Percentiles rank a stretch among this genome's conserved stretches.
Evolutionary conservation across 2,888 invertebrate genomes (phyloP).

Genomic region (Saturnia pavonia): DNA sequence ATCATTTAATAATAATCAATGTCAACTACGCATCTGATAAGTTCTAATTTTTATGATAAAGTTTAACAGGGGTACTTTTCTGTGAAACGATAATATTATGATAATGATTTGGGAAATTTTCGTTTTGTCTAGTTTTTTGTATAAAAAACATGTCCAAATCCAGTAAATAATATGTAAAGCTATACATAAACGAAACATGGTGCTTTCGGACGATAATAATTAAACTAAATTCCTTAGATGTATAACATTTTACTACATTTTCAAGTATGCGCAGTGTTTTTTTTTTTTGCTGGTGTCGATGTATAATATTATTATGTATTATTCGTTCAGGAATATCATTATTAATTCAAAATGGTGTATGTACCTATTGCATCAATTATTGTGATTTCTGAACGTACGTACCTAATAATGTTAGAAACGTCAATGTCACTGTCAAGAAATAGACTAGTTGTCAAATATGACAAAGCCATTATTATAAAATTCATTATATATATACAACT

Average conservation of each 20-base stretch:
- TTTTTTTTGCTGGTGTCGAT: no score
- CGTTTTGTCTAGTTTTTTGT: no score
- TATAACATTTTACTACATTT: no score
- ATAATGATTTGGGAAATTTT: no score
- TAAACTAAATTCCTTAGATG: no score
- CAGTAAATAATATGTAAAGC: no score
- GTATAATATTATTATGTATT: not conserved
- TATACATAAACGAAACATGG: no score
- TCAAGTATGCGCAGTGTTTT: no score
- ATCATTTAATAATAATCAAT: no score
- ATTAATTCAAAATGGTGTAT: not conserved
- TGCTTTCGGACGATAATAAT: no score
- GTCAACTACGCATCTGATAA: not conserved
- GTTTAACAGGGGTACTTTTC: not conserved
- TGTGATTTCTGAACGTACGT: not conserved
- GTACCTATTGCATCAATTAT: not conserved
- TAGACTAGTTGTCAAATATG: not conserved
- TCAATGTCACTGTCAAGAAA: constrained; percentile 9
- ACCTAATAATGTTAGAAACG: not conserved
- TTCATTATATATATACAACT: no score
- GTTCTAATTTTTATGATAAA: not conserved
- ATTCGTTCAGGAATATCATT: not conserved
- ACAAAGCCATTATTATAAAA: not conserved
- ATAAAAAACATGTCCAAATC: no score
- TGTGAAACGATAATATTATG: not conserved